Percentiles rank a stretch among this genome's conserved stretches.
phyloP scores from a whole-genome alignment of 2,888 invertebrate species.

The Sphinx pinastri region DNA sequence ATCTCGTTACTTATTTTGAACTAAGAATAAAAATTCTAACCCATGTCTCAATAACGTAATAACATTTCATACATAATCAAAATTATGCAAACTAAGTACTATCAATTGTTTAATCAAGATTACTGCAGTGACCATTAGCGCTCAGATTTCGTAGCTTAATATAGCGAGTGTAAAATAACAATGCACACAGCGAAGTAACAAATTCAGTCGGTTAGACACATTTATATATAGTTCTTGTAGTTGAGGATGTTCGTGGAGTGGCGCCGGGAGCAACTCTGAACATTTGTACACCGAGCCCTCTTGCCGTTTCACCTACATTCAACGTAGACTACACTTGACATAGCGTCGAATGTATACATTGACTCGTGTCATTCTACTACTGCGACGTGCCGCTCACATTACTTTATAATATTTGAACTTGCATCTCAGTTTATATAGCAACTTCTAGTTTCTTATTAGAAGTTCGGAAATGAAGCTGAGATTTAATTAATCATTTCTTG shows the following conservation, averaged over 20 bases:
- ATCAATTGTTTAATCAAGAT: constrained; percentile 18
- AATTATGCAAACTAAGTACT: not conserved
- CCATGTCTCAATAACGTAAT: not conserved
- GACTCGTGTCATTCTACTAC: constrained; percentile 43
- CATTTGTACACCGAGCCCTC: constrained; percentile 62
- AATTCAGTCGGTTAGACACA: constrained; percentile 18
- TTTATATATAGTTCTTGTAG: constrained; percentile 24
- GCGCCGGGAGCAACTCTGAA: constrained; percentile 52
- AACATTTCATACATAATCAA: too few species aligned
- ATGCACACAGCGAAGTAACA: constrained; percentile 21
- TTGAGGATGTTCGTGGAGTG: constrained; percentile 53
- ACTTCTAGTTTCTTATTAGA: too few species aligned
- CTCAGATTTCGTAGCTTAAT: not conserved
- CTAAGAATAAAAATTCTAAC: not conserved
- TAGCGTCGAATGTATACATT: constrained; percentile 54
- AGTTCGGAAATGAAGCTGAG: too few species aligned
- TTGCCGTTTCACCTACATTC: constrained; percentile 59
- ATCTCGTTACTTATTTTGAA: too few species aligned
- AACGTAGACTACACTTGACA: constrained; percentile 59
- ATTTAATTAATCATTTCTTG: too few species aligned
- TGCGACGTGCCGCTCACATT: constrained; percentile 2
- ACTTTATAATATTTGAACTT: not conserved
- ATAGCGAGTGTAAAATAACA: constrained; percentile 12
- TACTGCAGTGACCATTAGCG: constrained; percentile 20
- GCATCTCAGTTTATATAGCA: too few species aligned